Conservation (phyloP, 2,113 vertebrate genomes). For the Lucifuga dentata region DNA sequence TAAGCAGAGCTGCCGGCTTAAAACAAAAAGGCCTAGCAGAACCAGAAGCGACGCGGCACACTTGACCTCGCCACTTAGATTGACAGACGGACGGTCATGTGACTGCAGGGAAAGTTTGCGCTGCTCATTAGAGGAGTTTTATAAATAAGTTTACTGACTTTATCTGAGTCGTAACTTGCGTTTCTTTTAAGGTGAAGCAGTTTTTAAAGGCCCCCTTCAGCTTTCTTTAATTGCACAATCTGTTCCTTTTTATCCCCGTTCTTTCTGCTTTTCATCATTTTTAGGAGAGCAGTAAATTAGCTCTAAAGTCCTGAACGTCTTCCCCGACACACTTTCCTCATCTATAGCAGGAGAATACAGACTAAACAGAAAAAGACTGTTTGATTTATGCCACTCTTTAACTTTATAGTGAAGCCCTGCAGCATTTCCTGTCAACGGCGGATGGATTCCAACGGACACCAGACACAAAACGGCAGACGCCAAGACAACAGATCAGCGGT, state of each 20-base stretch:
- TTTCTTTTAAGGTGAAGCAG: background rate
- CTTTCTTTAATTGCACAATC: slow-evolving; percentile 47
- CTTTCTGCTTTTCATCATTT: slow-evolving; percentile 41
- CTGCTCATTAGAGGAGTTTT: no score
- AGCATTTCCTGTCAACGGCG: slow-evolving; percentile 9
- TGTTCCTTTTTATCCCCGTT: slow-evolving; percentile 35
- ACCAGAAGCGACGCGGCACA: no score
- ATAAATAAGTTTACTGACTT: slow-evolving; percentile 6
- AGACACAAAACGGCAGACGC: background rate
- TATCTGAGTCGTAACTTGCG: background rate
- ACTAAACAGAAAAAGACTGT: slow-evolving; percentile 44
- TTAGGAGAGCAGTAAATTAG: slow-evolving; percentile 51
- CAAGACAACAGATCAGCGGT: slow-evolving; percentile 26
- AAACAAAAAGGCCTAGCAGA: no score
- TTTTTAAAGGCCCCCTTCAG: slow-evolving; percentile 43
- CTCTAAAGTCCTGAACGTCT: background rate
- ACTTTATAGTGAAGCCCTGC: slow-evolving; percentile 3
- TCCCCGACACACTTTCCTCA: background rate
- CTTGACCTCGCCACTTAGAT: slow-evolving; percentile 6
- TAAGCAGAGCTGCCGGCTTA: slow-evolving; percentile 9
- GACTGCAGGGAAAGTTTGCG: background rate
- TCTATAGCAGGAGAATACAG: slow-evolving; percentile 34
- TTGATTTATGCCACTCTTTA: slow-evolving; percentile 53
- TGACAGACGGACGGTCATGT: slow-evolving; percentile 3
- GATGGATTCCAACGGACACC: slow-evolving; percentile 9